These are phyloP conservation scores for Pica pica DNA, from an alignment of 2,113 vertebrate genomes.

Conservation along the genomic window DNA sequence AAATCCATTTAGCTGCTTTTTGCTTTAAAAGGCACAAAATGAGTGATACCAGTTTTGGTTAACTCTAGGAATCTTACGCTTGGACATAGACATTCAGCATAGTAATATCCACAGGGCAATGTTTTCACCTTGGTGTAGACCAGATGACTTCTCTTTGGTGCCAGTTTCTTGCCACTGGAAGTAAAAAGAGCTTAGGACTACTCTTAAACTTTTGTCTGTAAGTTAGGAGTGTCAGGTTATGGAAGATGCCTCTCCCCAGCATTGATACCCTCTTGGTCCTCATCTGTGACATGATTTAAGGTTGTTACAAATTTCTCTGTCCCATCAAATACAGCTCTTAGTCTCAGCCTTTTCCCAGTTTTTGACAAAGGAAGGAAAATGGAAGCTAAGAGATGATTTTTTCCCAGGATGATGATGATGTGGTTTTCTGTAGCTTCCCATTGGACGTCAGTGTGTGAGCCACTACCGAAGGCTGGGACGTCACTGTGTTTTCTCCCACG, in stretches of 20 bases:
- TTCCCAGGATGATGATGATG: not conserved
- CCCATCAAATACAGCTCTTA: not conserved
- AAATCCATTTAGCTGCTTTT: not conserved
- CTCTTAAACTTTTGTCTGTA: not conserved
- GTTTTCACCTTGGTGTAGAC: not conserved
- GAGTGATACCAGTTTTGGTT: not conserved
- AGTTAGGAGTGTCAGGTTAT: not conserved
- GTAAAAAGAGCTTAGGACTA: not conserved
- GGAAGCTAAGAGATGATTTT: not conserved
- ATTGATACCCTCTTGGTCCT: not conserved
- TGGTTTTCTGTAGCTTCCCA: slow-evolving; percentile 70
- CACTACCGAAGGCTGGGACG: slow-evolving; percentile 92
- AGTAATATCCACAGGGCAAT: not conserved
- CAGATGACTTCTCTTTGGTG: not conserved
- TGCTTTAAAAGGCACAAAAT: not conserved
- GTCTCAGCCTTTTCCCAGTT: not conserved
- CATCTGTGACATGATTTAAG: not conserved
- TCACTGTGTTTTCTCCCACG: slow-evolving; percentile 97
- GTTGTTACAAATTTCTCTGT: not conserved
- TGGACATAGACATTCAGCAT: not conserved
- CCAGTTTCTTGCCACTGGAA: not conserved
- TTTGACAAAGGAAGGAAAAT: not conserved
- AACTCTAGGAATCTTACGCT: not conserved
- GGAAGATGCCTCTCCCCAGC: not conserved
- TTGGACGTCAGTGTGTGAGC: slow-evolving; percentile 93